Conservation (phyloP, 2,797 vertebrate species). For the Nothura maculosa region DNA sequence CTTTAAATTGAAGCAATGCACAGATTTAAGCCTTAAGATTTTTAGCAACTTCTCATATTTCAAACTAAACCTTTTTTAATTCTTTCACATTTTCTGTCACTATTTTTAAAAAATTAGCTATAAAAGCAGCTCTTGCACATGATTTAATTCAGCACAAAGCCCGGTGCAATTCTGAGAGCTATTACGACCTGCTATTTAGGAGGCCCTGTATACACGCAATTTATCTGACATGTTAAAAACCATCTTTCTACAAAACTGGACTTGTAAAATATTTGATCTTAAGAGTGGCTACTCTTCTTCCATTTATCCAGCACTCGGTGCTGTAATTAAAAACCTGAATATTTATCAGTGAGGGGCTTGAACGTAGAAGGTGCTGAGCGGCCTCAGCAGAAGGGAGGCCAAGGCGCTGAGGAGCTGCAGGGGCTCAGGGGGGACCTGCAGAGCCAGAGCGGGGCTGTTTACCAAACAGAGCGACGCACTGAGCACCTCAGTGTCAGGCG, state of each 20-base stretch:
- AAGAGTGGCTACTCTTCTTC: conserved; percentile 3
- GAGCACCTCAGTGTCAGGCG: background rate
- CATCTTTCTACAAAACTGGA: conserved; percentile 21
- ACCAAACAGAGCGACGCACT: background rate
- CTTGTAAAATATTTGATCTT: conserved; percentile 29
- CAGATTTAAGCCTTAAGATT: conserved; percentile 12
- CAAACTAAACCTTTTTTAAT: conserved; percentile 34
- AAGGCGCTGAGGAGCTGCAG: background rate
- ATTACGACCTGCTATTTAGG: conserved; percentile 53
- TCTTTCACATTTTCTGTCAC: conserved; percentile 21
- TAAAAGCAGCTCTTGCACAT: conserved; percentile 2
- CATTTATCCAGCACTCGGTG: background rate
- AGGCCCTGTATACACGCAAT: conserved; percentile 52
- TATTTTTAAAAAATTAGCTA: conserved; percentile 54
- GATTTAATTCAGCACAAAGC: conserved; percentile 41
- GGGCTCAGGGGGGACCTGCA: conserved; percentile 6
- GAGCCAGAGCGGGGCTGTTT: background rate
- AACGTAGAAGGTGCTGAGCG: background rate
- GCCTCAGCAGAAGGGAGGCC: conserved; percentile 28
- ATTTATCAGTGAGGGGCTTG: conserved; percentile 38
- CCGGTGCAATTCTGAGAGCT: conserved; percentile 51
- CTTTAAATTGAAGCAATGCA: conserved; percentile 45
- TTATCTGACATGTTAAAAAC: conserved; percentile 33
- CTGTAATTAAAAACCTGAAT: conserved; percentile 10
- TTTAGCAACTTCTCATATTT: conserved; percentile 28